These are phyloP conservation scores for Vidua macroura DNA, from an alignment of 2,113 vertebrate species.

Conservation along the genomic window DNA sequence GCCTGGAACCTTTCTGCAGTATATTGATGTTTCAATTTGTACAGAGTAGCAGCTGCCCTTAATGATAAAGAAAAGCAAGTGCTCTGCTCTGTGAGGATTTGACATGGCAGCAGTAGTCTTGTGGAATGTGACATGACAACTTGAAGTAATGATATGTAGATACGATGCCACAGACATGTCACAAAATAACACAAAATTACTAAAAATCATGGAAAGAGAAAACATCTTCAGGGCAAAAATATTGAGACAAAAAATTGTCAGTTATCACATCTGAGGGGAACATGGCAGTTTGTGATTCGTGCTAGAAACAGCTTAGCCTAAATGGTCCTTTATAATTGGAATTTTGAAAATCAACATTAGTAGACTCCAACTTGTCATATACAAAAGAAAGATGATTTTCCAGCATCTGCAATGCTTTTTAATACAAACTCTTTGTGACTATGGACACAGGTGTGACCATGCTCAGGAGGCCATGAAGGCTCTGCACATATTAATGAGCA, in stretches of 20 bases:
- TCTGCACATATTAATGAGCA: not conserved
- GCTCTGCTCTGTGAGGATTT: constrained; percentile 8
- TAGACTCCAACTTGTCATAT: not conserved
- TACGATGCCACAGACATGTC: not conserved
- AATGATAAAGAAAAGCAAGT: constrained; percentile 53
- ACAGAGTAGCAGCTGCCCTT: constrained; percentile 55
- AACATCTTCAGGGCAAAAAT: constrained; percentile 11
- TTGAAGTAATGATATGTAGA: constrained; percentile 31
- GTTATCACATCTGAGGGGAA: not conserved
- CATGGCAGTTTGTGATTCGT: not conserved
- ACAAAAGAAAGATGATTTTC: not conserved
- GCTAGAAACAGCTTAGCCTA: not conserved
- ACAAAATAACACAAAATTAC: constrained; percentile 18
- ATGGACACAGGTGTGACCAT: fast-evolving
- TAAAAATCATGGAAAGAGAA: not conserved
- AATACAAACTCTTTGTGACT: not conserved
- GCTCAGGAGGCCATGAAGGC: not conserved
- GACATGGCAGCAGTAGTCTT: constrained; percentile 34
- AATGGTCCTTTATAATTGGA: not conserved
- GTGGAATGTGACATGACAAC: constrained; percentile 49
- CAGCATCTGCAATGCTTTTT: not conserved
- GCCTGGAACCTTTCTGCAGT: constrained; percentile 50
- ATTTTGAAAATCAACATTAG: not conserved
- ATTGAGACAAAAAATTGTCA: constrained; percentile 25
- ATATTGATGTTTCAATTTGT: constrained; percentile 65